Percentiles rank a stretch among this genome's conserved stretches.
These are phyloP conservation scores for Gandaritis pyraliata DNA, from an alignment of 2,888 invertebrate genomes.

Conservation along the genomic window DNA sequence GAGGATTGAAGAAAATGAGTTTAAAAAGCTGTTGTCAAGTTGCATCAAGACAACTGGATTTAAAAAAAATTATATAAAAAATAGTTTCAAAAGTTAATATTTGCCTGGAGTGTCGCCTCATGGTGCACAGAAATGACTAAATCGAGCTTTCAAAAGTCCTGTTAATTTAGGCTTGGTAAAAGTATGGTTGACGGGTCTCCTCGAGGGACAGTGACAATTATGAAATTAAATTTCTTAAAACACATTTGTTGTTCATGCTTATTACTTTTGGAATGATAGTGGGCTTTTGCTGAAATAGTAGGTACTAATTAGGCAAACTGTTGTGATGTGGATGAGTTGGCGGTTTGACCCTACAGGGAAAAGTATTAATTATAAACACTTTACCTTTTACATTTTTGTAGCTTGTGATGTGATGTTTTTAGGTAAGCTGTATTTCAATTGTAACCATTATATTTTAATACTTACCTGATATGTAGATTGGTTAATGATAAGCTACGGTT, in stretches of 20 bases:
- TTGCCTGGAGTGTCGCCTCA: slow-evolving; percentile 47
- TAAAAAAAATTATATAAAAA: not conserved
- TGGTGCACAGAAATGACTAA: slow-evolving; percentile 41
- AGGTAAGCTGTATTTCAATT: no score
- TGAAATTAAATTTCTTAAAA: slow-evolving; percentile 45
- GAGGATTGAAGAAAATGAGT: no score
- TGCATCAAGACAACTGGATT: no score
- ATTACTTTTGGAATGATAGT: slow-evolving; percentile 15
- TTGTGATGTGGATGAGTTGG: slow-evolving; percentile 1
- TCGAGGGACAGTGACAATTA: slow-evolving; percentile 43
- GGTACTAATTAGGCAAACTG: not conserved
- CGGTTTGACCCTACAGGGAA: not conserved
- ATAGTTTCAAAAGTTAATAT: slow-evolving; percentile 5
- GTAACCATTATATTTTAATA: not conserved
- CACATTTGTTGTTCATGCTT: slow-evolving; percentile 28
- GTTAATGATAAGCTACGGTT: slow-evolving; percentile 7
- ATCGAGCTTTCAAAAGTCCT: slow-evolving; percentile 24
- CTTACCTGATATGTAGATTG: slow-evolving; percentile 12
- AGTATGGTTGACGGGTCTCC: slow-evolving; percentile 26
- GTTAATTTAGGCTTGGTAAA: slow-evolving; percentile 38
- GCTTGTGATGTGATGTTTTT: no score
- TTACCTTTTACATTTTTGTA: no score
- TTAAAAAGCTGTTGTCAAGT: no score
- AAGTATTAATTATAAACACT: not conserved
- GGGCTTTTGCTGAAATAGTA: slow-evolving; percentile 19